Evolutionary conservation across 2,113 vertebrate species (phyloP), one percentile per base, ranked within the genome.

Genomic region (Melierax canorus): DNA sequence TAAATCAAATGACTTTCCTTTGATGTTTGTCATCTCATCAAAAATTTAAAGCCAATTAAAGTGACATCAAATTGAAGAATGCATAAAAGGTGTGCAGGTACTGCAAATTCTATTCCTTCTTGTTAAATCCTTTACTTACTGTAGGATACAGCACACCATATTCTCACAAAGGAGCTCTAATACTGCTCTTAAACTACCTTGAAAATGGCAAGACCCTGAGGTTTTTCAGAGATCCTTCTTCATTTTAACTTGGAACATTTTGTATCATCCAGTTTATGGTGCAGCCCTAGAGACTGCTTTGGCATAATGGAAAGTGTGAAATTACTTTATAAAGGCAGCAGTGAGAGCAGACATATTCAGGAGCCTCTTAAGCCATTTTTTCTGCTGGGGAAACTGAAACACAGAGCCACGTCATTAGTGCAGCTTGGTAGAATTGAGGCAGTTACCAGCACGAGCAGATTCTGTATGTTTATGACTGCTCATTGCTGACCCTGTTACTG

Each of bases 21-120:
- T 97, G 94, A 97, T 94, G 94, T 95, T 96, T 97, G 92, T 82
- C 91, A 96, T 95, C 85, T 98, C 86, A 95, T 97, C 84, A 96
- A 96, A 98, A 96, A 97, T 97, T 96, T 97, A 97, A 97, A 97
- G 88, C 84, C 67, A 97, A 96, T 97, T 96, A 97, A 92, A 95
- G 43, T 96, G 89, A 95, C 82, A 94, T 96, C 64, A 95, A 90
- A 95, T 95, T 93, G 94, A 97, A 97, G 76, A 86, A 94, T 74
- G 87, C 94, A 95, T 92, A 91, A 88, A 96, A 96, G 83, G 95
- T 95, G 53, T 90, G 75, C 90, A 90, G 67, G 41, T 93, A 84
- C 84, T 94, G 67, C 62, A 85, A 85, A 96, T 96, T 92, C 88
- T 94, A 7, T 81, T 94, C 45, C 80, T 83, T 85, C 83, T 89